Percentiles rank a stretch among this genome's conserved stretches.
These are phyloP conservation scores for Graphium colonna DNA, from an alignment of 2,888 invertebrate species.

Conservation along the genomic window DNA sequence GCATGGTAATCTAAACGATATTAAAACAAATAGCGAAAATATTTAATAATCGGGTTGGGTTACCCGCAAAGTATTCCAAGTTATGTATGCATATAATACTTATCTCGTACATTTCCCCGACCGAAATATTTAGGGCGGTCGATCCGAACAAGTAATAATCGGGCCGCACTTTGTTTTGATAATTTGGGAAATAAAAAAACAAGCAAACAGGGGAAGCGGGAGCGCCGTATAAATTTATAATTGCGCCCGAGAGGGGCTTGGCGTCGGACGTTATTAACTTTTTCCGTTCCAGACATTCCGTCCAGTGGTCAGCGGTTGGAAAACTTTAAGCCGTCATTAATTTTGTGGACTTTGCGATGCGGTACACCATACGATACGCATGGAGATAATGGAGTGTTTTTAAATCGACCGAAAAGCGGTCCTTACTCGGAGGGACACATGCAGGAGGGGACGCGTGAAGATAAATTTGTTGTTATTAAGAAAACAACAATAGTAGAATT, in stretches of 20 bases:
- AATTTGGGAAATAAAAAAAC: slow-evolving; percentile 30
- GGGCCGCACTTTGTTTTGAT: slow-evolving; percentile 25
- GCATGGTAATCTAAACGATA: too few species aligned
- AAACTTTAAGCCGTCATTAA: slow-evolving; percentile 38
- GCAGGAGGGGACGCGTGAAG: too few species aligned
- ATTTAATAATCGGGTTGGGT: too few species aligned
- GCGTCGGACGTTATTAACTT: slow-evolving; percentile 51
- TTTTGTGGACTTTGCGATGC: slow-evolving; percentile 32
- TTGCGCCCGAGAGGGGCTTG: slow-evolving; percentile 34
- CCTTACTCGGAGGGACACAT: too few species aligned
- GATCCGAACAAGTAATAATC: slow-evolving; percentile 10
- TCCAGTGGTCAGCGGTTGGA: slow-evolving; percentile 36
- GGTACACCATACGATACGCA: not conserved
- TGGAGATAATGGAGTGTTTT: slow-evolving; percentile 23
- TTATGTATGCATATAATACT: too few species aligned
- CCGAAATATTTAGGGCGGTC: too few species aligned
- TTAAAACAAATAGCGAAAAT: too few species aligned
- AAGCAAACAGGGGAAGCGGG: slow-evolving; percentile 35
- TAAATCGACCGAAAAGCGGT: not conserved
- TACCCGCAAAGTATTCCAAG: too few species aligned
- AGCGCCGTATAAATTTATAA: slow-evolving; percentile 40
- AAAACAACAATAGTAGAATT: too few species aligned
- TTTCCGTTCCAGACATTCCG: slow-evolving; percentile 35
- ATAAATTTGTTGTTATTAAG: too few species aligned
- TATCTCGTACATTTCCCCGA: too few species aligned